Conservation (phyloP, 2,888 invertebrate species). For the Melanchra persicariae region DNA sequence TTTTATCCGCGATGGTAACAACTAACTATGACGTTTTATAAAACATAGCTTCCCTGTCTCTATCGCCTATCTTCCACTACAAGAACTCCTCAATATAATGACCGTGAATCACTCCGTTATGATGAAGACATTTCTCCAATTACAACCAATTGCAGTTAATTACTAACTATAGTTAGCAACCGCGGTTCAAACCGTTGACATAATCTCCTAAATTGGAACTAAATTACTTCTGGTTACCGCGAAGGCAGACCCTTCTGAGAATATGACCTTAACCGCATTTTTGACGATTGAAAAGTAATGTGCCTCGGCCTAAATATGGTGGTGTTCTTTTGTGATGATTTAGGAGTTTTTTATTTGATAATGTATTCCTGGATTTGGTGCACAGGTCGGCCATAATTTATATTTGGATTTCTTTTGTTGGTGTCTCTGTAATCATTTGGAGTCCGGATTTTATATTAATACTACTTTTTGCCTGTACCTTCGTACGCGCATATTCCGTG, state of each 20-base stretch:
- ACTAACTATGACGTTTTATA: too few species aligned
- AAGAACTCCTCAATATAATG: slow-evolving; percentile 27
- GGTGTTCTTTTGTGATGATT: not conserved
- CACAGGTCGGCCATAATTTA: not conserved
- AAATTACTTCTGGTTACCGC: slow-evolving; percentile 14
- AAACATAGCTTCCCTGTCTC: not conserved
- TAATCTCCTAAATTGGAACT: slow-evolving; percentile 51
- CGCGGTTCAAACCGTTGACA: slow-evolving; percentile 50
- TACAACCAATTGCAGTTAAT: slow-evolving; percentile 67
- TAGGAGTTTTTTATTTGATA: not conserved
- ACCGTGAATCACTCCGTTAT: slow-evolving; percentile 68
- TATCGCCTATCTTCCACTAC: slow-evolving; percentile 16
- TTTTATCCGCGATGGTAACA: too few species aligned
- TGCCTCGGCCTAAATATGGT: slow-evolving; percentile 5
- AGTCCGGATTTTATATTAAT: not conserved
- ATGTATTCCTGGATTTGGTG: not conserved
- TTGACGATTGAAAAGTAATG: slow-evolving; percentile 15
- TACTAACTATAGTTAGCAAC: slow-evolving; percentile 55
- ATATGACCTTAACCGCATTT: slow-evolving; percentile 54
- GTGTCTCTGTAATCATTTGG: not conserved
- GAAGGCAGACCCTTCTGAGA: slow-evolving; percentile 26
- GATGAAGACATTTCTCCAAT: slow-evolving; percentile 68
- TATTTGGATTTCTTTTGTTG: not conserved
- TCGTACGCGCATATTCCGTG: too few species aligned
- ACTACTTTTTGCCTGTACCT: too few species aligned